phyloP scores from a whole-genome alignment of 2,113 vertebrate genomes.

The Poeciliopsis prolifica region DNA sequence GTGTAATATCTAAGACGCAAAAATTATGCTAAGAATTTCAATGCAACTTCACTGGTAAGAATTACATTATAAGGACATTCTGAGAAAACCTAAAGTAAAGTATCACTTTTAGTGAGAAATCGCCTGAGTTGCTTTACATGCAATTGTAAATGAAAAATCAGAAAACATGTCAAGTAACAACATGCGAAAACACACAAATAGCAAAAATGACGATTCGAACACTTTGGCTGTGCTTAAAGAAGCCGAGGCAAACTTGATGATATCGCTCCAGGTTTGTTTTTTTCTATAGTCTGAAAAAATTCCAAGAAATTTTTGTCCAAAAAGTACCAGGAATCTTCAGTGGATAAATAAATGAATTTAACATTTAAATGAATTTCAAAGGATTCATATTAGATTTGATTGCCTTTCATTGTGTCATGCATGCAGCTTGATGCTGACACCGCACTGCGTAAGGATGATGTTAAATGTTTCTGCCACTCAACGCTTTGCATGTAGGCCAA shows the following conservation, averaged over 20 bases:
- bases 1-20: too few species aligned
- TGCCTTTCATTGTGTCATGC: not conserved
- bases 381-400: not conserved
- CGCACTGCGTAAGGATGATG: not conserved
- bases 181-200: too few species aligned
- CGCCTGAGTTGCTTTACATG: not conserved
- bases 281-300: not conserved
- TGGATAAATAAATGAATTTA: too few species aligned
- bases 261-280: not conserved
- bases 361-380: too few species aligned
- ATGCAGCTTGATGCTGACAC: not conserved
- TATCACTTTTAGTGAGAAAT: not conserved
- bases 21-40: not conserved
- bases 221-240: too few species aligned
- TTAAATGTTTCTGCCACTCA: not conserved
- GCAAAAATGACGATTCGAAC: too few species aligned
- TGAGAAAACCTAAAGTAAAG: not conserved
- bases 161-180: not conserved
- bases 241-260: too few species aligned
- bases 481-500: not conserved
- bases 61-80: too few species aligned
- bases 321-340: not conserved
- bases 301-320: not conserved
- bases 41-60: too few species aligned
- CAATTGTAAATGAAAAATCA: not conserved